These are phyloP conservation scores for Megaustenia siamemsis DNA, from an alignment of 2,888 invertebrate species.

Conservation along the genomic window DNA sequence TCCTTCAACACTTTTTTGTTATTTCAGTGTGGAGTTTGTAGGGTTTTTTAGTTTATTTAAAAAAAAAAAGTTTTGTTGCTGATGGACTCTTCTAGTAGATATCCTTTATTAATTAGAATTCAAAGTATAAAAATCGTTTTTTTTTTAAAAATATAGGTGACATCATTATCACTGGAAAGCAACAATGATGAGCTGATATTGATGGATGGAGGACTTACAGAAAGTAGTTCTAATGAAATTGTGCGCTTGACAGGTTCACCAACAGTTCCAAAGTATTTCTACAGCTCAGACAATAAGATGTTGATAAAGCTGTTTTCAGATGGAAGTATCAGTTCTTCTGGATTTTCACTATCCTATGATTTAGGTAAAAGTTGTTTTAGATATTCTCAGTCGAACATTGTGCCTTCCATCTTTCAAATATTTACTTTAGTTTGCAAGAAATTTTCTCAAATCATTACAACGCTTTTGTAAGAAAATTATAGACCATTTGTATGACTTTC, in stretches of 20 bases:
- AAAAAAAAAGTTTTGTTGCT: too few species aligned
- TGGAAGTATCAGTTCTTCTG: neutral
- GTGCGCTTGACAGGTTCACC: constrained; percentile 90
- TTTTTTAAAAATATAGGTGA: constrained; percentile 13
- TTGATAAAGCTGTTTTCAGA: constrained; percentile 84
- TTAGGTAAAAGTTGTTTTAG: neutral
- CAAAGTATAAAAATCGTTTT: too few species aligned
- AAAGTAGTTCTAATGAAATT: constrained; percentile 86
- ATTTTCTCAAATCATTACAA: neutral
- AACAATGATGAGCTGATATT: constrained; percentile 38
- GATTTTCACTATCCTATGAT: neutral
- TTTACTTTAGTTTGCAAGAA: too few species aligned
- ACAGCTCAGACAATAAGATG: constrained; percentile 98
- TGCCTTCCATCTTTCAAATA: too few species aligned
- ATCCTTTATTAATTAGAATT: too few species aligned
- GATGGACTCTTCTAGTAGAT: too few species aligned
- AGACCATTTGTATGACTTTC: neutral
- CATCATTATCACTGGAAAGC: constrained; percentile 13
- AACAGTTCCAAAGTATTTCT: constrained; percentile 51
- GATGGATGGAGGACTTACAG: constrained; percentile 54
- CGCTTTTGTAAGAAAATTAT: too few species aligned
- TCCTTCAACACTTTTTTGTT: too few species aligned
- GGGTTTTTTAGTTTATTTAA: too few species aligned
- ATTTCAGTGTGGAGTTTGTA: too few species aligned
- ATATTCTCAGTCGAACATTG: too few species aligned